These are phyloP conservation scores for Platycnemis pennipes DNA, from an alignment of 2,888 invertebrate genomes.

Conservation along the genomic window DNA sequence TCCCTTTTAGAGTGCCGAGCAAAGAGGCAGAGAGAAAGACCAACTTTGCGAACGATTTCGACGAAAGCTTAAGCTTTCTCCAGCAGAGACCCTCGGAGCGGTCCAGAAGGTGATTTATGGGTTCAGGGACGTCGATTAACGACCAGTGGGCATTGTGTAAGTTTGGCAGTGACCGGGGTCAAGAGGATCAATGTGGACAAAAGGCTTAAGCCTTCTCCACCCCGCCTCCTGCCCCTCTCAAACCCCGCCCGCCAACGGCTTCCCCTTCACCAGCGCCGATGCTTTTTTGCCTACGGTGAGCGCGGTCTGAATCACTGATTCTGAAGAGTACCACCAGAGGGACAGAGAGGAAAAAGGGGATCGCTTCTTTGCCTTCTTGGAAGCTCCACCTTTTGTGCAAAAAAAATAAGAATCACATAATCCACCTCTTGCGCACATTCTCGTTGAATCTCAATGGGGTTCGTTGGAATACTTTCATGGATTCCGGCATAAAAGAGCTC, in stretches of 20 bases:
- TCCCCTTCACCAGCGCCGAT: not conserved
- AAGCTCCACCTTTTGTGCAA: not conserved
- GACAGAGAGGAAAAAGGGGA: not conserved
- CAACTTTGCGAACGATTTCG: constrained; percentile 18
- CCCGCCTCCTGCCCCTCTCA: not conserved
- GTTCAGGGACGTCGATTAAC: constrained; percentile 18
- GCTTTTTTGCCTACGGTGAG: constrained; percentile 27
- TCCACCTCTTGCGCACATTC: not conserved
- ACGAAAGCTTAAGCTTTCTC: constrained; percentile 32
- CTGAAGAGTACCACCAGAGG: constrained; percentile 13
- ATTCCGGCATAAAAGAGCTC: not conserved
- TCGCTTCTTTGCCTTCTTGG: not conserved
- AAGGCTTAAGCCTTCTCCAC: not conserved
- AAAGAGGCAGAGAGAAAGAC: not conserved
- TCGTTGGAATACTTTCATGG: not conserved
- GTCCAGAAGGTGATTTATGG: constrained; percentile 21
- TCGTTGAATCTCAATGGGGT: not conserved
- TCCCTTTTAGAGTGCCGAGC: not conserved
- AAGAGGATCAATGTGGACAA: constrained; percentile 22
- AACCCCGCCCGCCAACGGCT: not conserved
- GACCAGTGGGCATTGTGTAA: constrained; percentile 31
- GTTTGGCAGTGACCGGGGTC: constrained; percentile 39
- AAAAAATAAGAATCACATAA: not conserved
- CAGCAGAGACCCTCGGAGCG: not conserved
- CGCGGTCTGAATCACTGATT: constrained; percentile 12